Conservation (phyloP, 2,113 vertebrate genomes). For the Sinocyclocheilus anshuiensis region DNA sequence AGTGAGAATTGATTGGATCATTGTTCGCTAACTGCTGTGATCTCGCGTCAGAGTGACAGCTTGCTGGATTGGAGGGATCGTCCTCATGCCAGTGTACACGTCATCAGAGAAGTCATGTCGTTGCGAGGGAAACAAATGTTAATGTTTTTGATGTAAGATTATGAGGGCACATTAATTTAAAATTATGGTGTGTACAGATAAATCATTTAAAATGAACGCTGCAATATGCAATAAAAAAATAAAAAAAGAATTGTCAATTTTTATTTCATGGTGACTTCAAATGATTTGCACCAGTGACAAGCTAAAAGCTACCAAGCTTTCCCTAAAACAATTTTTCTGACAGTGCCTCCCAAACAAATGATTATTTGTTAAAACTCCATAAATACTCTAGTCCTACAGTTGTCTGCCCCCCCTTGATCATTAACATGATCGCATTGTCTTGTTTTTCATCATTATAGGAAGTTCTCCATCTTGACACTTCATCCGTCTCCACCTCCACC, state of each 20-base stretch:
- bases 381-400: background rate
- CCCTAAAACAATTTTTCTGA: background rate
- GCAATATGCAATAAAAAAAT: background rate
- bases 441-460: background rate
- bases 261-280: background rate
- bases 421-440: slow-evolving; percentile 6
- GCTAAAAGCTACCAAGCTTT: background rate
- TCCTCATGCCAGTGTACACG: background rate
- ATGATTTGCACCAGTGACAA: background rate
- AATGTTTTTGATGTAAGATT: no score
- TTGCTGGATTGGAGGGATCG: background rate
- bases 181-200: background rate
- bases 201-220: background rate
- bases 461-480: slow-evolving; percentile 10
- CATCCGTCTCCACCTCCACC: slow-evolving; percentile 27
- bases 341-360: background rate
- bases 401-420: background rate
- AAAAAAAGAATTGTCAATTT: background rate
- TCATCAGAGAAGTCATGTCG: background rate
- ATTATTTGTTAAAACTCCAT: background rate
- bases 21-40: background rate
- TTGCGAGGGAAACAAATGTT: background rate
- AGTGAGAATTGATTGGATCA: background rate
- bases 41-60: background rate
- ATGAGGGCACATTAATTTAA: background rate